Percentiles rank a stretch among this genome's conserved stretches.
Conservation (phyloP, 2,113 vertebrate genomes). For the Pyxicephalus adspersus region DNA sequence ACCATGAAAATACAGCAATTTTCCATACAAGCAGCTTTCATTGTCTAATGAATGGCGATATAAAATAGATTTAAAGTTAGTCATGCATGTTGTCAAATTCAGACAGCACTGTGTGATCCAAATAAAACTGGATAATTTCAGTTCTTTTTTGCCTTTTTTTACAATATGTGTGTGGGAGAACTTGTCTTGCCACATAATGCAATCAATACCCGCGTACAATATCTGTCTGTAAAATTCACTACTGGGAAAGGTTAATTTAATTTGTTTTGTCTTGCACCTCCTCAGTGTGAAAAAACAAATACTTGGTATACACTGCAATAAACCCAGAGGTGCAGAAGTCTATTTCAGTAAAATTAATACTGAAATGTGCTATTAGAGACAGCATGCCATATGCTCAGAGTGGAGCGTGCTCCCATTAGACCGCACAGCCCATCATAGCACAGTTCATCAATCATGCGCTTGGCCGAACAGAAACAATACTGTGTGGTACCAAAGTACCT, state of each 20-base stretch:
- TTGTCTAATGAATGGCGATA: constrained; percentile 8
- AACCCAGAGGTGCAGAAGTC: too few relatives aligned
- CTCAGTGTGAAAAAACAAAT: neutral
- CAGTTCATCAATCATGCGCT: too few relatives aligned
- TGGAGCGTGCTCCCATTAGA: too few relatives aligned
- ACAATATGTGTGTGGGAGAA: constrained; percentile 3
- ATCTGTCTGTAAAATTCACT: neutral
- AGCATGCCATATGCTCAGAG: too few relatives aligned
- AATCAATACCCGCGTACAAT: neutral
- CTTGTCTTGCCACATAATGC: neutral
- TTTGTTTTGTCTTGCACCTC: neutral
- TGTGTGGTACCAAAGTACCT: too few relatives aligned
- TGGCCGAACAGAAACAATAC: too few relatives aligned
- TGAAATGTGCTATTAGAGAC: too few relatives aligned
- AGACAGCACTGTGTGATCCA: neutral
- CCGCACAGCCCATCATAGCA: too few relatives aligned
- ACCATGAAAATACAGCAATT: neutral
- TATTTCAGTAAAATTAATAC: too few relatives aligned
- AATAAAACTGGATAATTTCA: neutral
- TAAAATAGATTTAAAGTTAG: neutral
- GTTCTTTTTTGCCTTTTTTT: constrained; percentile 1
- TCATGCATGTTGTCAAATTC: constrained; percentile 9
- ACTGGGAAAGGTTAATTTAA: neutral
- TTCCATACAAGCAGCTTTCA: neutral
- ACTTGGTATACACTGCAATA: neutral